Base-by-base conservation (phyloP, 2,888 invertebrate species). In the Eristalinus aeneus region DNA sequence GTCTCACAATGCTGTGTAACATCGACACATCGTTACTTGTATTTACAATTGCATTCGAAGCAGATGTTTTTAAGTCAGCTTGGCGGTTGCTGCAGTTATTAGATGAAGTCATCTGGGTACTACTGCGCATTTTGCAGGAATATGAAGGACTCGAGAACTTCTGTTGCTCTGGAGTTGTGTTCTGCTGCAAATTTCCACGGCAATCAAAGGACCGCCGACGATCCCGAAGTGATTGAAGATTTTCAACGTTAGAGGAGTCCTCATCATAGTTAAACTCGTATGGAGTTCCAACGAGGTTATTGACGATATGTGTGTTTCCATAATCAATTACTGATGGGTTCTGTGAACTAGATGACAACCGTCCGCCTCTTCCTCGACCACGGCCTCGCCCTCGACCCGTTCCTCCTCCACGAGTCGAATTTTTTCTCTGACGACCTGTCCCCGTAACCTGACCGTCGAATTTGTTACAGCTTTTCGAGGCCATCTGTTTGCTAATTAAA, bases 261-360 rank as follows among this genome's bases (percentile, higher is more conserved):
- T 97, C 97, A 88, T 97, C 96, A 88, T 96, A 96, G 91, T 97
- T 95, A 88, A 96, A 94, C 91, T 96, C 98, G 90, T 97, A 98
- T 1, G 97, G 97, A 1, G 97, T 97, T 9, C 97, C 97, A 8
- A 95, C 95, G 46, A 97, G 93, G 91, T 97, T 97, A 90, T 95
- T 96, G 88, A 96, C 96, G 81, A 96, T 96, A 80, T 91, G 91
- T 54, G 91, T 90, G 61, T 91, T 91, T 8, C 91, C 91, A 2
- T 96, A 92, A 10, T 92, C 91, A 0, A 90, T 88, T 87, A 92
- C 91, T n/a, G 92, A 89, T 1, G 91, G 89, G 61, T 91, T 88
- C 65, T 91, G 90, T 0, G 90, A 88, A 61, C 88, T 90, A 0
- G 90, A 83, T 0, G 90, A 80, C 34, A 88, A 89, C 9, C 93